Evolutionary conservation across 2,888 invertebrate genomes (phyloP).

Genomic region (Stenolophus ochropezus): DNA sequence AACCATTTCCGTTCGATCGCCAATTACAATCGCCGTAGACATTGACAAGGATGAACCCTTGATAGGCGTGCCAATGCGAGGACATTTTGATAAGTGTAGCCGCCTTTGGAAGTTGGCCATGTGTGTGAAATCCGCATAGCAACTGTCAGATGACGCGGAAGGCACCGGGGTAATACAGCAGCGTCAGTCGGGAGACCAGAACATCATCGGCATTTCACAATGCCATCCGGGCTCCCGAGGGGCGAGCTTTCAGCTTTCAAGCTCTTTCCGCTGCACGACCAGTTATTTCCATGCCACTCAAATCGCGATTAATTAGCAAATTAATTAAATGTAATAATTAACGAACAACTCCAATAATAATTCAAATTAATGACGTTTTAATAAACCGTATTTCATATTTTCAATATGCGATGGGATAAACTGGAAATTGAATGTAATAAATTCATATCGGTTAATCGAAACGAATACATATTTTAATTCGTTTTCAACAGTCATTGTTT

Average conservation of each 20-base stretch:
- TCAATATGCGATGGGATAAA: neutral
- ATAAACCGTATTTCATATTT: neutral
- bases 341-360: neutral
- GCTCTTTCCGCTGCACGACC: neutral
- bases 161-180: constrained; percentile 46
- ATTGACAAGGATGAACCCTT: neutral
- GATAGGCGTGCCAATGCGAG: constrained; percentile 36
- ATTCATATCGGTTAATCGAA: neutral
- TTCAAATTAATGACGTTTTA: neutral
- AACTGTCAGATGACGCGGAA: constrained; percentile 47
- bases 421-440: neutral
- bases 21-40: too few relatives aligned
- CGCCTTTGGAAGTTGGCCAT: constrained; percentile 27
- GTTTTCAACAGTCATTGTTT: neutral
- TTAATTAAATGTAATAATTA: constrained; percentile 8
- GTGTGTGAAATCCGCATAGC: constrained; percentile 24
- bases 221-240: neutral
- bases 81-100: constrained; percentile 42
- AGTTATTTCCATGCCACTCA: neutral
- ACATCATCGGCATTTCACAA: constrained; percentile 16
- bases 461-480: neutral
- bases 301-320: constrained; percentile 8
- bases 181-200: neutral
- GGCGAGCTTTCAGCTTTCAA: neutral
- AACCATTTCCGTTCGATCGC: too few relatives aligned